These are phyloP conservation scores for Vespertilio murinus DNA, from an alignment of 2,797 vertebrate species.

Conservation along the genomic window DNA sequence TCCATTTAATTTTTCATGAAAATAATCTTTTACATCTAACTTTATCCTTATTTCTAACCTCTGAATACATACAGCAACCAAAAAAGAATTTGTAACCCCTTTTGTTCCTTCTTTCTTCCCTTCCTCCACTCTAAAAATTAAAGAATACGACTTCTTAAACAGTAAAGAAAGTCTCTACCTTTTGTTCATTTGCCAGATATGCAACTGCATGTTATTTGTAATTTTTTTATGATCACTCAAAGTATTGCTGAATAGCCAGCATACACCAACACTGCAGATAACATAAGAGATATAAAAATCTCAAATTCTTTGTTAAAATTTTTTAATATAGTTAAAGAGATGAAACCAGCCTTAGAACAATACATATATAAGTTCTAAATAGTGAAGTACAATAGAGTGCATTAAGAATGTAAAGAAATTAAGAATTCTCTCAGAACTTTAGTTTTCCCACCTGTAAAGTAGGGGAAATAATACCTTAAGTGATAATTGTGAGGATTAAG, in stretches of 20 bases:
- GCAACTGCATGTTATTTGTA: background rate
- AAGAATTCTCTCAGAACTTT: slow-evolving; percentile 35
- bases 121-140: background rate
- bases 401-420: slow-evolving; percentile 22
- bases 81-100: background rate
- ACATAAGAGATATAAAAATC: background rate
- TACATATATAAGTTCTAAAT: background rate
- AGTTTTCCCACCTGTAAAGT: background rate
- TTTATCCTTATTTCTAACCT: slow-evolving; percentile 32
- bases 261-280: slow-evolving; percentile 13
- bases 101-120: background rate
- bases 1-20: slow-evolving; percentile 55
- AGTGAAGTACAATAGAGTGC: background rate
- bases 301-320: slow-evolving; percentile 15
- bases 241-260: slow-evolving; percentile 11
- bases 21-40: background rate
- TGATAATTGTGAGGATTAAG: slow-evolving; percentile 39
- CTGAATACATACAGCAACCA: background rate
- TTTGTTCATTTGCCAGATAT: slow-evolving; percentile 25
- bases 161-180: background rate
- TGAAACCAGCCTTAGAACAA: background rate
- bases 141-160: slow-evolving; percentile 45
- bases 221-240: slow-evolving; percentile 47
- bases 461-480: background rate
- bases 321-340: background rate